Evolutionary conservation across 2,888 invertebrate genomes (phyloP), one percentile per base, ranked within the genome.

Genomic region (Linhomoeus sp.): DNA sequence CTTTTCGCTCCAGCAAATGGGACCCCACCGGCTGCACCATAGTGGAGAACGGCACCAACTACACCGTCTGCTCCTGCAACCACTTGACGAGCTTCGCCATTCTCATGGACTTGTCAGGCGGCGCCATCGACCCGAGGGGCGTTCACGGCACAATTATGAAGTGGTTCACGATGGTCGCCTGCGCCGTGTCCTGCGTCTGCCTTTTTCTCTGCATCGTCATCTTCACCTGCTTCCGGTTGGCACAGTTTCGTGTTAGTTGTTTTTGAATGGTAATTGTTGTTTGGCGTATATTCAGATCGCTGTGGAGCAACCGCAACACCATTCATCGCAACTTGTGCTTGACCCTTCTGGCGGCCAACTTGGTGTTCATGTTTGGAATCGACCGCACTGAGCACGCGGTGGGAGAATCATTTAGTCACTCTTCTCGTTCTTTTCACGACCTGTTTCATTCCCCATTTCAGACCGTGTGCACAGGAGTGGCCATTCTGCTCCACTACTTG

Each of bases 311-410:
- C 66, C 77, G 90, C 52, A 86, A 84, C 49, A 80, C 87, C 43
- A 92, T 94, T 65, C 90, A 92, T 73, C 86, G 86, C 72, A 88
- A 92, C 71, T 75, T 94, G 53, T 90, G 88, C 70, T 73, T 81
- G 51, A 88, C 87, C 63, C 75, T 92, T 47, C 73, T 90, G 56
- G 73, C 88, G 58, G 88, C 86, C 25, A 88, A 92, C 70, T 72
- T 87, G 51, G 73, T 90, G 48, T 88, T 92, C 70, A 73, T 92
- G 61, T 76, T 79, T 55, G 90, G 90, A 51, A 84, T 90, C 60
- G 79, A 80, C 61, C 80, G 84, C 70, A 85, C 83, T 2, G 33
- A 39, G 15, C 12, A 48, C 19, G 12, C 36, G 40, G 50, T 67
- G 63, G 53, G 51, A 19, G 45, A 47, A 58, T 81, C 52, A 88